Evolutionary conservation across 1,140 invertebrate species (phyloP).

Genomic region (Macrostomum lignano): DNA sequence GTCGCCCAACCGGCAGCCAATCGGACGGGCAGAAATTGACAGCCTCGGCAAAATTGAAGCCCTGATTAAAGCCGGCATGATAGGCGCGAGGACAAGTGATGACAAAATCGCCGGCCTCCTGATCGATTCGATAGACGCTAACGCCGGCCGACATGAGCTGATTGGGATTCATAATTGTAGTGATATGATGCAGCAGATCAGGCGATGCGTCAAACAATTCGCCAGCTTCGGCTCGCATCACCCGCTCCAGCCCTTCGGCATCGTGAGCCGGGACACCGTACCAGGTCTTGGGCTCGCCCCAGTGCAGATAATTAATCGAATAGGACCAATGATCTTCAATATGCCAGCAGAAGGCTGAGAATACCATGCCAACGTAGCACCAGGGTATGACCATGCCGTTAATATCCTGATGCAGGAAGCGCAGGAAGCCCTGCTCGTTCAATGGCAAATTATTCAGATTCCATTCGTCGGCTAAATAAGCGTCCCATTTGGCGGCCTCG

Average conservation of each 20-base stretch:
- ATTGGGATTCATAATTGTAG: constrained; percentile 96
- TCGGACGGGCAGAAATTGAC: constrained; percentile 96
- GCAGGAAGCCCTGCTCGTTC: constrained; percentile 58
- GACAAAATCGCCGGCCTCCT: constrained; percentile 91
- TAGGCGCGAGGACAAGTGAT: constrained; percentile 93
- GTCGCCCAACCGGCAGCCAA: constrained; percentile 77
- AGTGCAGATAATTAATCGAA: constrained; percentile 94
- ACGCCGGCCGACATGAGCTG: constrained; percentile 54
- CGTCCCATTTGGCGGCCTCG: not conserved
- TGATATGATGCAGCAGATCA: constrained; percentile 79
- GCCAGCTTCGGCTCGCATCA: constrained; percentile 71
- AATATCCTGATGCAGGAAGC: constrained; percentile 85
- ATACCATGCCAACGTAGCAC: constrained; percentile 99
- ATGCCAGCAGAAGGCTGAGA: constrained; percentile 96
- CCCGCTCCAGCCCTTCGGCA: constrained; percentile 71
- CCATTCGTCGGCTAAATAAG: constrained; percentile 64
- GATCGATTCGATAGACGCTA: constrained; percentile 44
- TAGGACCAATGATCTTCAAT: constrained; percentile 99
- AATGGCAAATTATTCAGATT: constrained; percentile 91
- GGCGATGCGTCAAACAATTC: constrained; percentile 62
- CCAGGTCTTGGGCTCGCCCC: constrained; percentile 56
- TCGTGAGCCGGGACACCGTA: constrained; percentile 75
- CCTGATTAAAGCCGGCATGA: constrained; percentile 97
- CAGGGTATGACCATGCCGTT: constrained; percentile 73
- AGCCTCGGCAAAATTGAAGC: constrained; percentile 97